Base-by-base conservation (phyloP, 2,797 vertebrate genomes). In the Thalassophryne amazonica region DNA sequence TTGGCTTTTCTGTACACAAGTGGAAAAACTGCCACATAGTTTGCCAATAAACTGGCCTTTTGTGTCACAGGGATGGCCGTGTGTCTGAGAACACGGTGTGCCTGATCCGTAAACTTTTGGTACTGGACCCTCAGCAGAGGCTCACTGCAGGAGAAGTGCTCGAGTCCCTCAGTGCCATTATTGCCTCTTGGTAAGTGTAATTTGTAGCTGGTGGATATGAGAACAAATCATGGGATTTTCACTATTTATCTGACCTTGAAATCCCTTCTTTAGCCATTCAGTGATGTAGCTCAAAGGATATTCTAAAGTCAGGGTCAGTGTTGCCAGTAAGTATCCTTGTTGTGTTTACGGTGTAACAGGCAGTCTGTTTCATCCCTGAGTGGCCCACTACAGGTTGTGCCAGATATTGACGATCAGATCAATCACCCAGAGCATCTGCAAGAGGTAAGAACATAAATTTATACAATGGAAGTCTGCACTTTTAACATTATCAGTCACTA, bases 11-110 rank as follows among this genome's bases (percentile, higher is more conserved):
- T n/a, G n/a, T n/a, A n/a, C n/a, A n/a, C n/a, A n/a, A n/a, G n/a
- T n/a, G n/a, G n/a, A n/a, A n/a, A n/a, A 2, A 16, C 3, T n/a
- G 15, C 46, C 7, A 28, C 14, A 20, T 46, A 21, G 5, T 37
- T 41, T 13, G 20, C 29, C 5, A 30, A 17, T 56, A 20, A 36
- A 60, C 22, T 4, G 5, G 22, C 21, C 23, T 18, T 19, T 24
- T 4, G 19, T 25, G 17, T 30, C 7, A 2, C 84, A 99, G 97
- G 84, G 97, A 99, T 0, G 96, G 97, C 2, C 92, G 97, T 1
- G 97, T 99, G 75, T 99, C 97, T 0, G 97, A 99, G 66, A 99
- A 91, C 90, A 99, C 97, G 0, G 97, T 99, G 80, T 97, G 95
- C 87, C 92, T 99, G 82, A 99, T 99, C 83, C 92, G 95, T 52